These are phyloP conservation scores for Ariopsis seemanni DNA, from an alignment of 2,113 vertebrate species.

Conservation along the genomic window DNA sequence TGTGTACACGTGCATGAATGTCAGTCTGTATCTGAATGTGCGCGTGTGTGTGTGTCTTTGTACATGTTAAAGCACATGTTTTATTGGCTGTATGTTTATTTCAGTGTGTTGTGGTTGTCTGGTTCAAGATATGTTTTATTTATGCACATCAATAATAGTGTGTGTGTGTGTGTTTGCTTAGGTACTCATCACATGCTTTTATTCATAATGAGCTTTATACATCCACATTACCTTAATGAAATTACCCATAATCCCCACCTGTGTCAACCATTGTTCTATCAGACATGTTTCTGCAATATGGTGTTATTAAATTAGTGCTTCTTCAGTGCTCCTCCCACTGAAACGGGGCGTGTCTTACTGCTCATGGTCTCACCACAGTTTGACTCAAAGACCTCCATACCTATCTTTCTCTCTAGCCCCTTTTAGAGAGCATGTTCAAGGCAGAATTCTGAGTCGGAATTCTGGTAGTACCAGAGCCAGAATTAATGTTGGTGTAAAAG, in stretches of 20 bases:
- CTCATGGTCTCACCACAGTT: neutral
- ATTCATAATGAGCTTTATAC: conserved; percentile 42
- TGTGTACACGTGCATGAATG: neutral
- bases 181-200: conserved; percentile 31
- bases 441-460: too few species aligned
- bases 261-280: conserved; percentile 1
- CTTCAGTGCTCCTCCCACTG: neutral
- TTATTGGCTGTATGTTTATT: neutral
- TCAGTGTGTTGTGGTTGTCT: neutral
- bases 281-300: neutral
- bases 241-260: conserved; percentile 36
- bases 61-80: neutral
- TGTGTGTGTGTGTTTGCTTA: neutral
- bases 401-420: neutral
- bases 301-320: neutral
- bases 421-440: neutral
- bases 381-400: neutral
- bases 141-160: too few species aligned
- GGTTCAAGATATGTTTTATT: neutral
- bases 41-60: neutral
- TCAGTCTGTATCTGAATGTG: neutral
- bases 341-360: neutral
- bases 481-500: too few species aligned
- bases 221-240: conserved; percentile 45
- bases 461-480: too few species aligned